phyloP scores from a whole-genome alignment of 1,140 invertebrate species.

The Pseudomyrmex pallidus region DNA sequence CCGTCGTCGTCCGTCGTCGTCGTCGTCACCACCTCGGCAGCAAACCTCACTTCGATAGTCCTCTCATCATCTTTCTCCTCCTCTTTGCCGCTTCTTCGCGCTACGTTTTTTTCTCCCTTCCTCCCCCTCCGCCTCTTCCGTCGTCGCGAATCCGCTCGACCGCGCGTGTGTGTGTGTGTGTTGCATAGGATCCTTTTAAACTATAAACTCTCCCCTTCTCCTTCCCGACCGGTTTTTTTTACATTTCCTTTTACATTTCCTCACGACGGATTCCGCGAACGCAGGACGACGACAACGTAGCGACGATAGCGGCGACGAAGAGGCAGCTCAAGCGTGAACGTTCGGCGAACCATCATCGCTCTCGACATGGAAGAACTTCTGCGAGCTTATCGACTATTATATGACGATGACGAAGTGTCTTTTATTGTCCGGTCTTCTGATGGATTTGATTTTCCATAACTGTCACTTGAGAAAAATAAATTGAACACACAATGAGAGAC shows the following conservation, averaged over 20 bases:
- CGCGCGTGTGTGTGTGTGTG: conserved; percentile 7
- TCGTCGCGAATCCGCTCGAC: conserved; percentile 10
- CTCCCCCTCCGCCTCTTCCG: not conserved
- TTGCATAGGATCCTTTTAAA: conserved; percentile 27
- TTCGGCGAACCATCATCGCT: not conserved
- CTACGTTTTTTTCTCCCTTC: conserved; percentile 42
- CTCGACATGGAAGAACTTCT: not conserved
- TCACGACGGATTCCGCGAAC: conserved; percentile 49
- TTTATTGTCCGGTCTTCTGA: not conserved
- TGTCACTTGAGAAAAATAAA: too few species aligned
- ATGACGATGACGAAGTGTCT: conserved; percentile 1
- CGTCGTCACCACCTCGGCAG: conserved; percentile 22
- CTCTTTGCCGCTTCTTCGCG: conserved; percentile 53
- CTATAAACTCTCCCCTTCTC: conserved; percentile 25
- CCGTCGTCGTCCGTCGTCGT: conserved; percentile 71
- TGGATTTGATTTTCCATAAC: too few species aligned
- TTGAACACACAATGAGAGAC: too few species aligned
- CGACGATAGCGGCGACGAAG: conserved; percentile 44
- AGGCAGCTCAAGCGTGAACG: conserved; percentile 50
- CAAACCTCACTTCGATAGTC: conserved; percentile 65
- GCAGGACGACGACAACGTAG: too few species aligned
- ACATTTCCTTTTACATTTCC: conserved; percentile 52
- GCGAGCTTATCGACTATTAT: not conserved
- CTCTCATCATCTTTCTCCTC: conserved; percentile 69
- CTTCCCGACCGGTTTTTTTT: conserved; percentile 41